Evolutionary conservation across 1,140 invertebrate genomes (phyloP).

Genomic region (Neodiprion virginianus): DNA sequence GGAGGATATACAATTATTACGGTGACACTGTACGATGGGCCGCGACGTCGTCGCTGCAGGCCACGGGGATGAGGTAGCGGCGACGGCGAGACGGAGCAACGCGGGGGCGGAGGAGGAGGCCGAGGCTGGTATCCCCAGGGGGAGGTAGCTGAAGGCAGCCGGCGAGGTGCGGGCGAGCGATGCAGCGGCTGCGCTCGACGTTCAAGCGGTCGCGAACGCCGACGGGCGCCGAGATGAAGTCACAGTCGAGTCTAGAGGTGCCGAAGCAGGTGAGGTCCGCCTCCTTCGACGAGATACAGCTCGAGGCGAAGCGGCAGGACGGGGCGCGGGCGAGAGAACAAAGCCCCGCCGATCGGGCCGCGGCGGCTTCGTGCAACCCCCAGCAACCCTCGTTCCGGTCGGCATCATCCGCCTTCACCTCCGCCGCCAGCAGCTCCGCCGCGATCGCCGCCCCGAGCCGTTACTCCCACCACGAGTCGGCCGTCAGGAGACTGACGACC

Average conservation of each 20-base stretch:
- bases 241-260: constrained; percentile 86
- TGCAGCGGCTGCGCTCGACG: constrained; percentile 84
- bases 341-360: background rate
- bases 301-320: constrained; percentile 71
- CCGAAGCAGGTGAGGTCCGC: constrained; percentile 84
- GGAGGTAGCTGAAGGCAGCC: constrained; percentile 44
- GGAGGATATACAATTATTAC: background rate
- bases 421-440: constrained; percentile 16
- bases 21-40: constrained; percentile 45
- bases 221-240: constrained; percentile 88
- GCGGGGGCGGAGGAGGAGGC: background rate
- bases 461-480: constrained; percentile 56
- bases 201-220: constrained; percentile 86
- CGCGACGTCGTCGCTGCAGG: constrained; percentile 45
- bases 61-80: constrained; percentile 15
- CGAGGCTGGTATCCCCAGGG: background rate
- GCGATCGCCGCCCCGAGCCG: constrained; percentile 49
- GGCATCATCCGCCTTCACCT: constrained; percentile 25
- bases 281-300: constrained; percentile 87
- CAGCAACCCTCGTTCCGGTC: constrained; percentile 45
- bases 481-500: constrained; percentile 48
- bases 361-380: background rate
- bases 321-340: constrained; percentile 1
- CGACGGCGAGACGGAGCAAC: background rate
- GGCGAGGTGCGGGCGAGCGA: constrained; percentile 51